Conservation (phyloP, 2,113 vertebrate species). For the Lamprologus ornatipinnis region DNA sequence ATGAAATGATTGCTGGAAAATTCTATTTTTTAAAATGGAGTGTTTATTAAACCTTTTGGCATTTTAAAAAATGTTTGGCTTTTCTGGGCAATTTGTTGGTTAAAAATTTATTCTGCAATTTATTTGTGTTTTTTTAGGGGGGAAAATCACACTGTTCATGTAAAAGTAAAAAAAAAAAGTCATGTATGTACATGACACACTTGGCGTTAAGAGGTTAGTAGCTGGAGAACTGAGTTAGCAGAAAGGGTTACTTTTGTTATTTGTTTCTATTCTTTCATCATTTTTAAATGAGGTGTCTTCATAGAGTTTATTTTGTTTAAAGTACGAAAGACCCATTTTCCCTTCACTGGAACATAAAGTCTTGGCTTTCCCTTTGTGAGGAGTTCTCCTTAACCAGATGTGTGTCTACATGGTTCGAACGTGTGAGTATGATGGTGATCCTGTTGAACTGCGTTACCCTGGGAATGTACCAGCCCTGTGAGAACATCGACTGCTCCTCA, state of each 20-base stretch:
- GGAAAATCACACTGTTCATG: accelerated
- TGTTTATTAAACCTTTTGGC: background rate
- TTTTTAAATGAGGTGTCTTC: background rate
- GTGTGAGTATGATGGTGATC: conserved; percentile 95
- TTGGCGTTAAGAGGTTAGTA: background rate
- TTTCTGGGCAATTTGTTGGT: background rate
- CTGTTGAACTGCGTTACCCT: conserved; percentile 94
- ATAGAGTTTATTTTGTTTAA: background rate
- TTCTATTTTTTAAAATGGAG: accelerated
- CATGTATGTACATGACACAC: background rate
- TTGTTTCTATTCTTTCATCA: background rate
- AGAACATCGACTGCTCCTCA: conserved; percentile 93
- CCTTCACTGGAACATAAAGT: background rate
- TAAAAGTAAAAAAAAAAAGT: background rate
- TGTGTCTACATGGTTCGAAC: conserved; percentile 87
- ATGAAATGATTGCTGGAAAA: background rate
- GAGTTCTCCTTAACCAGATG: conserved; percentile 74
- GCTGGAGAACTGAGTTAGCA: background rate
- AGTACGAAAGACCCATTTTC: background rate
- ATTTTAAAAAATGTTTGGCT: background rate
- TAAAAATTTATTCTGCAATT: background rate
- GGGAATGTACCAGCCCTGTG: conserved; percentile 97
- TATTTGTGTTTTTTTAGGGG: background rate
- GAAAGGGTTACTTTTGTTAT: background rate
- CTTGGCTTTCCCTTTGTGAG: background rate